Evolutionary conservation across 2,113 vertebrate species (phyloP).

Genomic region (Tamias sibiricus): DNA sequence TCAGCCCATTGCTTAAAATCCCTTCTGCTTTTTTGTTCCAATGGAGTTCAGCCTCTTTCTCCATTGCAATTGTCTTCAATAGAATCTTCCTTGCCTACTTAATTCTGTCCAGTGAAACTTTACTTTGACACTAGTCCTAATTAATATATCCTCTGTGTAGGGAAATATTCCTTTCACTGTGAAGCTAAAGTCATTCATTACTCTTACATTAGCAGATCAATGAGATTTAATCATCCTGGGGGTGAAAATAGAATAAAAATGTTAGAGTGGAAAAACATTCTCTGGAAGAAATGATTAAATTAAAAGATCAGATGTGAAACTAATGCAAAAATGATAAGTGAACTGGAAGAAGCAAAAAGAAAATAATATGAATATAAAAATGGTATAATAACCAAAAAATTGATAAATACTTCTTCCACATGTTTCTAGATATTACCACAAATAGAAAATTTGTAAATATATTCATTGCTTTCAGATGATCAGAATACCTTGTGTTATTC

Average conservation of each 20-base stretch:
- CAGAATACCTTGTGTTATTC: not conserved
- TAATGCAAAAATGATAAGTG: not conserved
- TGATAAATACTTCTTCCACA: not conserved
- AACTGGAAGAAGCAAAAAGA: not conserved
- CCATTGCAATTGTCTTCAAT: not conserved
- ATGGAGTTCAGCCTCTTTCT: not conserved
- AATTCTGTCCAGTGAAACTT: not conserved
- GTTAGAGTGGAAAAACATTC: not conserved
- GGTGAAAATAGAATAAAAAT: not conserved
- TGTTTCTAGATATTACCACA: not conserved
- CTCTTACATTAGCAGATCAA: not conserved
- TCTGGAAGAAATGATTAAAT: not conserved
- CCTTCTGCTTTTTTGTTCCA: not conserved
- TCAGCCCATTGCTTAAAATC: not conserved
- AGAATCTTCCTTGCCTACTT: not conserved
- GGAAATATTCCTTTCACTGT: not conserved
- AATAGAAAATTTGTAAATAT: constrained; percentile 21
- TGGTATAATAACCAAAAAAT: not conserved
- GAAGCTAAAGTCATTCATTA: not conserved
- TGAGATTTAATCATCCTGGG: not conserved
- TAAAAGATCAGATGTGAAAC: not conserved
- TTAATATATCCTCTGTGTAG: not conserved
- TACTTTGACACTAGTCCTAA: not conserved
- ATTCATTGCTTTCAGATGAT: not conserved
- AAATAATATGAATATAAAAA: not conserved